Conservation (phyloP, 2,888 invertebrate genomes). For the Nymphalis polychloros region DNA sequence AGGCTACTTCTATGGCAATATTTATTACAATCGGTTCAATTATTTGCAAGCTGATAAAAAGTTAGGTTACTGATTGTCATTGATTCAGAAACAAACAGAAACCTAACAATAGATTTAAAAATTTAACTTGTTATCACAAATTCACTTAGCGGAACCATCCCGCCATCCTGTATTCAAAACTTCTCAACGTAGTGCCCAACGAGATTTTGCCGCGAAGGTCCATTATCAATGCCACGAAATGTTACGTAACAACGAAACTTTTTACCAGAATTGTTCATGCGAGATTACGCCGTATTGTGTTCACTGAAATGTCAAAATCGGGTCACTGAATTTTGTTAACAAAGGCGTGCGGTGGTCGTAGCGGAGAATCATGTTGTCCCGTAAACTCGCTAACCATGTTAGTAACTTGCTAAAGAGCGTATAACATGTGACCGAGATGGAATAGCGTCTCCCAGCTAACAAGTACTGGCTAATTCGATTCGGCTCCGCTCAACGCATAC, state of each 20-base stretch:
- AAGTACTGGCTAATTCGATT: constrained; percentile 31
- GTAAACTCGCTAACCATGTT: constrained; percentile 59
- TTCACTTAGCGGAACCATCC: constrained; percentile 27
- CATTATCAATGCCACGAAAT: constrained; percentile 43
- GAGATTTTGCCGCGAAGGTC: constrained; percentile 50
- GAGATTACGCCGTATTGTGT: constrained; percentile 21
- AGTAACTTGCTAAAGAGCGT: constrained; percentile 61
- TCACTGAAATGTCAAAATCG: constrained; percentile 19
- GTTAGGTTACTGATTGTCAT: neutral
- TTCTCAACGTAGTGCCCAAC: constrained; percentile 40
- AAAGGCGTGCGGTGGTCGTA: constrained; percentile 19
- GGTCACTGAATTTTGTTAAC: constrained; percentile 14
- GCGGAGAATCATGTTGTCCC: constrained; percentile 34
- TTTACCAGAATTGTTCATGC: constrained; percentile 16
- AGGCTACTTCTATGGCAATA: too few relatives aligned
- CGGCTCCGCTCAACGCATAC: constrained; percentile 10
- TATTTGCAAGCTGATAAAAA: too few relatives aligned
- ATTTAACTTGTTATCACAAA: constrained; percentile 10
- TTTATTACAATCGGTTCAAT: too few relatives aligned
- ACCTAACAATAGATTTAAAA: neutral
- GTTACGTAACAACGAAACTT: constrained; percentile 2
- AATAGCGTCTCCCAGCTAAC: constrained; percentile 51
- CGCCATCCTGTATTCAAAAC: constrained; percentile 36
- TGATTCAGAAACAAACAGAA: neutral
- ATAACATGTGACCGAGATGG: constrained; percentile 55